Evolutionary conservation across 2,888 invertebrate genomes (phyloP).

Genomic region (Gymnocheta viridis): DNA sequence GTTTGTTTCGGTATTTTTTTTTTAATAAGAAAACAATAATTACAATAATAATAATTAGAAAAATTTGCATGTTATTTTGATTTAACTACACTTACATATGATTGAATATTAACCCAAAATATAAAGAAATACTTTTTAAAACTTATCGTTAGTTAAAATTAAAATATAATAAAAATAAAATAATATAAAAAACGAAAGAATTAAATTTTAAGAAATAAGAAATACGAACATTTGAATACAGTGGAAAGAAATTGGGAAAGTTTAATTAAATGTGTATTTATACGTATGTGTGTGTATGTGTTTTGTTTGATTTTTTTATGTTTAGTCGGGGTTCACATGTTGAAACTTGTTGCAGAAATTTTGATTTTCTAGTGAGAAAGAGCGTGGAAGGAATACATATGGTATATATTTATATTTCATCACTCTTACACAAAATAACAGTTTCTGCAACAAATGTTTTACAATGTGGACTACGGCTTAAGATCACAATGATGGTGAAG

Average conservation of each 20-base stretch:
- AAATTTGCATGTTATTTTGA: conserved; percentile 41
- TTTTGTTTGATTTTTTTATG: too few species aligned
- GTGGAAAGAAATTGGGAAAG: conserved; percentile 52
- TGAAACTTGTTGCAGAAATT: too few species aligned
- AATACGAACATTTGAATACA: conserved; percentile 62
- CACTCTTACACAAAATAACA: too few species aligned
- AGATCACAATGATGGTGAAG: conserved; percentile 67
- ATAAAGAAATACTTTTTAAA: conserved; percentile 61
- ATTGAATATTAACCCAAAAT: conserved; percentile 50
- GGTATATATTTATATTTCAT: too few species aligned
- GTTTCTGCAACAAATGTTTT: too few species aligned
- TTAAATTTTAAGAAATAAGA: conserved; percentile 37
- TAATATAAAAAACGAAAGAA: conserved; percentile 23
- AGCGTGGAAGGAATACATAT: too few species aligned
- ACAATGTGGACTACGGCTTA: too few species aligned
- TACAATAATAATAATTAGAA: conserved; percentile 62
- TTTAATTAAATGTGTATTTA: conserved; percentile 62
- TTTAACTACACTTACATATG: conserved; percentile 65
- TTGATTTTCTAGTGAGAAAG: too few species aligned
- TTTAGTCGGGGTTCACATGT: too few species aligned
- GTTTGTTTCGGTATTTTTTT: conserved; percentile 39
- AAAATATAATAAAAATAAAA: conserved; percentile 36
- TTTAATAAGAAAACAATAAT: conserved; percentile 64
- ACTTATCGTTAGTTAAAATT: conserved; percentile 53
- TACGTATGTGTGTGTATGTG: conserved; percentile 39